Conservation (phyloP, 2,888 invertebrate species). For the Catocala sponsa region DNA sequence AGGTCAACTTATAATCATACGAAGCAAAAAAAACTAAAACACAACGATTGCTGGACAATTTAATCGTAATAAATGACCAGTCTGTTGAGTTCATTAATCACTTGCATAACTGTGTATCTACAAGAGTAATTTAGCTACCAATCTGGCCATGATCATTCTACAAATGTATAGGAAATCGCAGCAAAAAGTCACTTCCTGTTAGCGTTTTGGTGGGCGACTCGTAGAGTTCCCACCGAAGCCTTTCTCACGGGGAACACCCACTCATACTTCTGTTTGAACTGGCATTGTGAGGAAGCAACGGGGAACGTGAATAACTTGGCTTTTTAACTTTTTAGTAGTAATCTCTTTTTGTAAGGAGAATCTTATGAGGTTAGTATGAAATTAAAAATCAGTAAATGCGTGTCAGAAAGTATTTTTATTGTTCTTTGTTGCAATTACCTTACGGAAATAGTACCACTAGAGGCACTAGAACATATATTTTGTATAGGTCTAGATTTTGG, state of each 20-base stretch:
- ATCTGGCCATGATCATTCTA: slow-evolving; percentile 10
- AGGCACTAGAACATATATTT: too few species aligned
- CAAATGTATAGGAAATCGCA: slow-evolving; percentile 29
- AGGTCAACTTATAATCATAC: too few species aligned
- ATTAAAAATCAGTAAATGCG: too few species aligned
- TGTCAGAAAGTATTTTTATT: too few species aligned
- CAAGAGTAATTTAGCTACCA: slow-evolving; percentile 2
- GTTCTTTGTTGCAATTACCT: too few species aligned
- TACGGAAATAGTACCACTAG: too few species aligned
- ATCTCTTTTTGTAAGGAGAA: background rate
- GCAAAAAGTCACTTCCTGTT: slow-evolving; percentile 50
- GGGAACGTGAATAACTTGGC: slow-evolving; percentile 8
- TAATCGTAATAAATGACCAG: too few species aligned
- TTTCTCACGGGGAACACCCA: slow-evolving; percentile 59
- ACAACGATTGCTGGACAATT: too few species aligned
- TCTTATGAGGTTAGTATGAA: too few species aligned
- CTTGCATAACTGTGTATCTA: background rate
- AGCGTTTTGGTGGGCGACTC: slow-evolving; percentile 26
- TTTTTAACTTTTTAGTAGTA: background rate
- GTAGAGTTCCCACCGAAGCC: slow-evolving; percentile 35
- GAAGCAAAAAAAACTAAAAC: too few species aligned
- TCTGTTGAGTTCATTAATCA: background rate
- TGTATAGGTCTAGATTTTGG: too few species aligned
- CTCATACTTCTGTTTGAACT: slow-evolving; percentile 38
- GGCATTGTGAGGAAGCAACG: background rate